Evolutionary conservation across 2,888 invertebrate genomes (phyloP), one percentile per base, ranked within the genome.

Genomic region (Gibbula magus): DNA sequence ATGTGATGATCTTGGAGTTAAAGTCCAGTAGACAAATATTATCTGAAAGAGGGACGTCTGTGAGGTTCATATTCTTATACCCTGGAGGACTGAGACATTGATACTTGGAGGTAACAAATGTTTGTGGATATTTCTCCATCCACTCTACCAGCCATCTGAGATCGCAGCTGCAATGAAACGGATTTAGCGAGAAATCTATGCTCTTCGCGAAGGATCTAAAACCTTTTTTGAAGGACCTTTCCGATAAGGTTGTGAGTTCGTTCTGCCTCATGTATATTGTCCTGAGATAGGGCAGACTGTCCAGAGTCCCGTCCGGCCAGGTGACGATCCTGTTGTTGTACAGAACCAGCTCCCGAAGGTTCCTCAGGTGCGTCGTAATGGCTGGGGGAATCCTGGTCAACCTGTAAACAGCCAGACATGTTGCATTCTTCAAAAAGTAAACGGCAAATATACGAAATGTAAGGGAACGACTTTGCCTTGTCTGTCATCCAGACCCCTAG

Each of bases 101-200:
- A 29, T 61, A 18, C 13, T 2, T 0, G 25, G 29, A 29, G 2
- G 0, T n/a, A 10, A 16, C 4, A 18, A 61, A 61, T 0, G 29
- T 54, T 8, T 56, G 35, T 0, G 45, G 74, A 16, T 53, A 54
- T 32, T 51, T 51, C n/a, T 22, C 39, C 10, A 74, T 25, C 85
- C 83, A 85, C 8, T 81, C 53, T 0, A 54, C 45, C 51, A 85
- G 82, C 83, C 83, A 84, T 13, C 74, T 22, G 0, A 94, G 89
- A 2, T 93, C 90, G 81, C 95, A 95, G 75, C 94, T 94, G 86
- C 96, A 96, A 0, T 95, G 92, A 25, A 95, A 94, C 16, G 94
- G 94, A 87, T 96, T 96, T 0, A 93, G 93, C 0, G 94, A 93
- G 0, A 96, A 76, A 0, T 93, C 94, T 0, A 95, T 81, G 76